phyloP scores from a whole-genome alignment of 2,888 invertebrate species.

The Pterostichus niger region DNA sequence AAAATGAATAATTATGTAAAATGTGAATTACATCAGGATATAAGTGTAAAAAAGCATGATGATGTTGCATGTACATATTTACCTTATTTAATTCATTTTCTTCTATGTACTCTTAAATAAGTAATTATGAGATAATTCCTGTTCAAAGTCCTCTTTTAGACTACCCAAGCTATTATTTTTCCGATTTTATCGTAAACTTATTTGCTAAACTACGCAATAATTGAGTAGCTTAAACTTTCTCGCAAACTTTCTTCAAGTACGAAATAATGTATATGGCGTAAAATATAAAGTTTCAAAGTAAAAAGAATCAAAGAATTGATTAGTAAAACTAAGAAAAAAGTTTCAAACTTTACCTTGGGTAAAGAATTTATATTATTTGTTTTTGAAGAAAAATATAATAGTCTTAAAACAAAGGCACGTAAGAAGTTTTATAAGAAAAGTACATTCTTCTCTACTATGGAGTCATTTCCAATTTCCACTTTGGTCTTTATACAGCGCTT shows the following conservation, averaged over 20 bases:
- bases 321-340: constrained; percentile 33
- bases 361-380: constrained; percentile 49
- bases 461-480: constrained; percentile 52
- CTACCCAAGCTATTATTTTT: too few relatives aligned
- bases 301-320: constrained; percentile 44
- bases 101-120: too few relatives aligned
- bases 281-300: constrained; percentile 11
- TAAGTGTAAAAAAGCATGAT: too few relatives aligned
- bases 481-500: constrained; percentile 5
- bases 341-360: not conserved
- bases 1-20: too few relatives aligned
- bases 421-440: constrained; percentile 48
- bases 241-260: constrained; percentile 22
- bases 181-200: too few relatives aligned
- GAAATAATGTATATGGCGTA: constrained; percentile 43
- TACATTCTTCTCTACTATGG: constrained; percentile 21
- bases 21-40: too few relatives aligned
- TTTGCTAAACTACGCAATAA: constrained; percentile 15
- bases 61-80: too few relatives aligned
- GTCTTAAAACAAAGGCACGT: constrained; percentile 31
- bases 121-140: too few relatives aligned
- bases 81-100: too few relatives aligned
- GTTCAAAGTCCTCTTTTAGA: too few relatives aligned
- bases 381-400: constrained; percentile 21
- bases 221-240: constrained; percentile 36